Evolutionary conservation across 2,797 vertebrate genomes (phyloP).

Genomic region (Pyrrhura leucotis): DNA sequence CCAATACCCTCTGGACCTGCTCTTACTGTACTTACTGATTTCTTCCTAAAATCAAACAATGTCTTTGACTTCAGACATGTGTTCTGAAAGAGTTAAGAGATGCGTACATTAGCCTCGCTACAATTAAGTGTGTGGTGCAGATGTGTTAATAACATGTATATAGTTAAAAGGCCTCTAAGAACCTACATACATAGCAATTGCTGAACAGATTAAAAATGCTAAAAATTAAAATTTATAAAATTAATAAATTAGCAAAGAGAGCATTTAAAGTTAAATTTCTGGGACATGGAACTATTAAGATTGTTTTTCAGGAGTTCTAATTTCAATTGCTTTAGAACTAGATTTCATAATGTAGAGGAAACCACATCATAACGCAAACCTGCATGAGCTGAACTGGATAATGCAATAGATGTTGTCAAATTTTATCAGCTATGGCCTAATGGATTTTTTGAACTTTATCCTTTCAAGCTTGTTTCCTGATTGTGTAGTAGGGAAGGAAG

Average conservation of each 20-base stretch:
- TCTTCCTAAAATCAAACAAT: neutral
- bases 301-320: neutral
- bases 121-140: neutral
- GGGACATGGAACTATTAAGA: neutral
- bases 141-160: neutral
- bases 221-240: neutral
- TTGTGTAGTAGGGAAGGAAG: neutral
- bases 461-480: neutral
- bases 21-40: neutral
- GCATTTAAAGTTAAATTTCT: neutral
- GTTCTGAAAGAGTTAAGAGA: neutral
- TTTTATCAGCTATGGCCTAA: neutral
- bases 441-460: neutral
- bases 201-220: neutral
- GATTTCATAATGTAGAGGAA: neutral
- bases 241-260: neutral
- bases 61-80: neutral
- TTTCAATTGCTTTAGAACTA: neutral
- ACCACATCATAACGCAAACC: neutral
- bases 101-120: neutral
- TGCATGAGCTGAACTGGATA: neutral
- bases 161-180: neutral
- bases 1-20: neutral
- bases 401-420: neutral
- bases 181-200: neutral